Evolutionary conservation across 1,140 invertebrate genomes (phyloP).

Genomic region (Teleopsis dalmanni): DNA sequence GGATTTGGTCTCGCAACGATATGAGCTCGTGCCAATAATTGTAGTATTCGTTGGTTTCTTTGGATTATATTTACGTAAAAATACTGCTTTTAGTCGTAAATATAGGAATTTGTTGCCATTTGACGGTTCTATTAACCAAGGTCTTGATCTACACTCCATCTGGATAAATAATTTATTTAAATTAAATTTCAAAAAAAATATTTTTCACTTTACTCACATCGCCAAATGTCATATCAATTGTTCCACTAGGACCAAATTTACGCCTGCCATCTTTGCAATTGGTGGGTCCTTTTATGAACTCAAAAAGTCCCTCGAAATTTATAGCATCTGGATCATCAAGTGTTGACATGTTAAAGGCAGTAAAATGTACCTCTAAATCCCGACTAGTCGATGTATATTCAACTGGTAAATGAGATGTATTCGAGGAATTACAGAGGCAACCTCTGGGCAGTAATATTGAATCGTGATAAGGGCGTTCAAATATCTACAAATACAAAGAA

Average conservation of each 20-base stretch:
- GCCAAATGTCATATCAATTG: constrained; percentile 60
- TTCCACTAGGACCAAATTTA: constrained; percentile 67
- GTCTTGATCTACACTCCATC: constrained; percentile 67
- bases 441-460: constrained; percentile 53
- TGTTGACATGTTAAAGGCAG: constrained; percentile 71
- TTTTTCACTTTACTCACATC: constrained; percentile 50
- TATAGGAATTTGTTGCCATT: constrained; percentile 48
- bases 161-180: constrained; percentile 27
- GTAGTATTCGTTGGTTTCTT: constrained; percentile 31
- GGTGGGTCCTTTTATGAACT: constrained; percentile 61
- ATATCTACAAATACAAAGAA: constrained; percentile 44
- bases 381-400: constrained; percentile 68
- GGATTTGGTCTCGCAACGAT: constrained; percentile 39
- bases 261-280: constrained; percentile 58
- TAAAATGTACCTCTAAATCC: constrained; percentile 73
- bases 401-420: constrained; percentile 50
- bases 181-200: background rate
- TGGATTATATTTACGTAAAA: constrained; percentile 40
- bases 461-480: constrained; percentile 66
- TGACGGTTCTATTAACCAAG: constrained; percentile 71
- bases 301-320: constrained; percentile 75
- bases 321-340: constrained; percentile 75
- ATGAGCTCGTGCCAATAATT: constrained; percentile 19
- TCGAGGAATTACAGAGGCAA: constrained; percentile 54
- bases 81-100: constrained; percentile 38